phyloP scores from a whole-genome alignment of 2,888 invertebrate species.

The Griposia aprilina region DNA sequence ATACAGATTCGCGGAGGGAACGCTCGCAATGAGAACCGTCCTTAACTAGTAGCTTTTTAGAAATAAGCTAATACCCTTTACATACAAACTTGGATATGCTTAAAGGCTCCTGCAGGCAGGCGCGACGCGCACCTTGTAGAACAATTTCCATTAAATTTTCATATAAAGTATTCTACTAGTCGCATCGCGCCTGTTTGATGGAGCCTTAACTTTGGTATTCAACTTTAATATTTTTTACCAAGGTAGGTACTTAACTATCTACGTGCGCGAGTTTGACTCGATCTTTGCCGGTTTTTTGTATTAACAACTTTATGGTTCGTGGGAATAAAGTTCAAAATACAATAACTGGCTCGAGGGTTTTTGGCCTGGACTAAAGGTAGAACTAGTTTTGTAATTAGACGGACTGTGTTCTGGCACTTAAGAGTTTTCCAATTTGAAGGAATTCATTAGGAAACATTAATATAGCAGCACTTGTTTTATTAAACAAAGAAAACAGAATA shows the following conservation, averaged over 20 bases:
- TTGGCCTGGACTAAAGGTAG: not conserved
- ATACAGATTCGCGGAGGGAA: not conserved
- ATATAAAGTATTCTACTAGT: no score
- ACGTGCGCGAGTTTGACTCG: not conserved
- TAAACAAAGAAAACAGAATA: not conserved
- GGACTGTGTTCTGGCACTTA: not conserved
- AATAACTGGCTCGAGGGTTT: not conserved
- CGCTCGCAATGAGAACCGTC: no score
- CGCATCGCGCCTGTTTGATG: no score
- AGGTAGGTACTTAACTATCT: not conserved
- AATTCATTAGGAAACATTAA: not conserved
- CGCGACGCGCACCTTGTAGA: no score
- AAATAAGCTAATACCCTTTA: not conserved
- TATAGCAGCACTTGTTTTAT: not conserved
- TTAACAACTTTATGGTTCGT: not conserved
- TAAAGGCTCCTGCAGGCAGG: no score
- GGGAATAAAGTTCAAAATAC: not conserved
- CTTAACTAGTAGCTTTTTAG: not conserved
- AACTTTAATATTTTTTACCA: not conserved
- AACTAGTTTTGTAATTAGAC: not conserved
- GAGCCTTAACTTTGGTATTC: not conserved
- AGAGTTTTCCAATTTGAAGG: not conserved
- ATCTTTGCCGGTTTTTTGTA: not conserved
- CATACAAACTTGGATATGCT: not conserved
- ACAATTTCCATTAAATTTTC: no score